phyloP scores from a whole-genome alignment of 2,797 vertebrate species.

The Enteromius argenteus region DNA sequence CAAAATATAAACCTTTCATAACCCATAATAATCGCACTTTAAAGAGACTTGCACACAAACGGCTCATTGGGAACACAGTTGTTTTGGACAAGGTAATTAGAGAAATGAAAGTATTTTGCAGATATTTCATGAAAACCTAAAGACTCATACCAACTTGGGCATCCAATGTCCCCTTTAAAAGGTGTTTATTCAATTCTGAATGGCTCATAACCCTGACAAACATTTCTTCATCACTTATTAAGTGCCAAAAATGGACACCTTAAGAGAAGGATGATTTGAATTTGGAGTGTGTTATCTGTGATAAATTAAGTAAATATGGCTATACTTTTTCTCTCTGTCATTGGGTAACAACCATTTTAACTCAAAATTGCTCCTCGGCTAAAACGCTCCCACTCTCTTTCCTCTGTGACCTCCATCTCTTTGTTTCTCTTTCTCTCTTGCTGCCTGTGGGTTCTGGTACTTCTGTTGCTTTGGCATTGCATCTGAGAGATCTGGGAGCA shows the following conservation, averaged over 20 bases:
- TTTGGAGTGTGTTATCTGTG: slow-evolving; percentile 51
- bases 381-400: neutral
- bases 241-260: neutral
- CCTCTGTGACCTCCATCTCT: slow-evolving; percentile 31
- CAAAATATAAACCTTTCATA: no score
- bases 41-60: neutral
- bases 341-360: slow-evolving; percentile 48
- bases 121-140: neutral
- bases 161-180: neutral
- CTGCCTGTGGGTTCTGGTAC: slow-evolving; percentile 53
- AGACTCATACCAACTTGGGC: neutral
- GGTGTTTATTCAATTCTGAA: neutral
- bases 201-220: neutral
- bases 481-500: slow-evolving; percentile 56
- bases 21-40: neutral
- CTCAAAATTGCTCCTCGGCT: slow-evolving; percentile 27
- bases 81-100: neutral
- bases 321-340: slow-evolving; percentile 7
- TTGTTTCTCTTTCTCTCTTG: slow-evolving; percentile 41
- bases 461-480: slow-evolving; percentile 56
- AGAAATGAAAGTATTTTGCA: neutral
- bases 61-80: neutral
- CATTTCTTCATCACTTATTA: neutral
- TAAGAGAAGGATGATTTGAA: neutral
- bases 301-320: slow-evolving; percentile 44